Percentiles rank a stretch among this genome's conserved stretches.
These are phyloP conservation scores for Craniophora ligustri DNA, from an alignment of 2,888 invertebrate species.

Conservation along the genomic window DNA sequence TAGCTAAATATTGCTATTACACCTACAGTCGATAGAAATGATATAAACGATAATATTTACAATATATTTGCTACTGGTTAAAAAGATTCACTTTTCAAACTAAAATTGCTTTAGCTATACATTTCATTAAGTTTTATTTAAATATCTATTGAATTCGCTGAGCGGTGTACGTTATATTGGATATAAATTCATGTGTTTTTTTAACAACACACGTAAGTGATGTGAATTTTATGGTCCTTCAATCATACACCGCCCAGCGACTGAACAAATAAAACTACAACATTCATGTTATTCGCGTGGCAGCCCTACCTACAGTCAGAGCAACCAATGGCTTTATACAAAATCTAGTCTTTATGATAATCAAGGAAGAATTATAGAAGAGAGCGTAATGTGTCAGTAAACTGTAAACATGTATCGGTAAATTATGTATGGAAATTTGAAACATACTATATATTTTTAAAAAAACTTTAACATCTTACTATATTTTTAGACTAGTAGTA, in stretches of 20 bases:
- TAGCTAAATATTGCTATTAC: slow-evolving; percentile 85
- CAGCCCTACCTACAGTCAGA: slow-evolving; percentile 20
- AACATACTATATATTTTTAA: too few species aligned
- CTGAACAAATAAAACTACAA: slow-evolving; percentile 45
- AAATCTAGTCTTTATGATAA: too few species aligned
- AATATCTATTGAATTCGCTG: slow-evolving; percentile 62
- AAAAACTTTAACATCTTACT: too few species aligned
- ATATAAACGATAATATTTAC: slow-evolving; percentile 77
- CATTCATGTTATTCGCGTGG: slow-evolving; percentile 32
- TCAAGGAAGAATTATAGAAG: too few species aligned
- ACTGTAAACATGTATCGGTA: too few species aligned
- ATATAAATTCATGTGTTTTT: slow-evolving; percentile 1
- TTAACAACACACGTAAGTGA: slow-evolving; percentile 14
- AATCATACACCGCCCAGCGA: slow-evolving; percentile 23
- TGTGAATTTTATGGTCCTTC: slow-evolving; percentile 13
- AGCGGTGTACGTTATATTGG: slow-evolving; percentile 38
- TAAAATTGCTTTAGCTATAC: slow-evolving; percentile 73
- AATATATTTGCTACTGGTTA: slow-evolving; percentile 74
- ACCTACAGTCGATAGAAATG: slow-evolving; percentile 78
- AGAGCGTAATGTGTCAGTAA: too few species aligned
- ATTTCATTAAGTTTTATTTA: slow-evolving; percentile 63
- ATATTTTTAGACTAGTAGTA: too few species aligned
- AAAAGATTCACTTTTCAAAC: slow-evolving; percentile 65
- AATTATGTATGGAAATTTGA: too few species aligned
- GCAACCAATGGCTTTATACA: slow-evolving; percentile 3